Percentiles rank a stretch among this genome's conserved stretches.
These are phyloP conservation scores for Acronicta psi DNA, from an alignment of 2,888 invertebrate genomes.

Conservation along the genomic window DNA sequence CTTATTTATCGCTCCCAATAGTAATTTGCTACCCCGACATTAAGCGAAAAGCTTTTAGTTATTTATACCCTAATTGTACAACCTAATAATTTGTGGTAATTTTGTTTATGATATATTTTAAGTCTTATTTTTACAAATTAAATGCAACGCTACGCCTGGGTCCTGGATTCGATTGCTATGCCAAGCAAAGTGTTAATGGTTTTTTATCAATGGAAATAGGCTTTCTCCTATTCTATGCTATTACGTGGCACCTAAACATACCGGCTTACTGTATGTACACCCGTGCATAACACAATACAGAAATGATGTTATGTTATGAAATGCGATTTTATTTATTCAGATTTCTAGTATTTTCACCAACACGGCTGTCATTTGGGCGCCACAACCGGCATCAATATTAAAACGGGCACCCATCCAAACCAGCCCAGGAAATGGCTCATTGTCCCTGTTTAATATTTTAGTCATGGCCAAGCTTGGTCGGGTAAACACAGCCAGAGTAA, in stretches of 20 bases:
- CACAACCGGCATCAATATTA: constrained; percentile 50
- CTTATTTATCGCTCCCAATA: constrained; percentile 63
- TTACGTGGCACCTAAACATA: no score
- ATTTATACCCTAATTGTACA: constrained; percentile 9
- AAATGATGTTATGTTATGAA: no score
- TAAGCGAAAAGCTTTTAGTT: constrained; percentile 6
- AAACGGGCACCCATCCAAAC: constrained; percentile 44
- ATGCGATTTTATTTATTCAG: constrained; percentile 13
- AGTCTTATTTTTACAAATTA: no score
- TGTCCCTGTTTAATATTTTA: constrained; percentile 62
- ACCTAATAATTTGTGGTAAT: not conserved
- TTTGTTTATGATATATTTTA: constrained; percentile 6
- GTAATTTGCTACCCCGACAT: constrained; percentile 24
- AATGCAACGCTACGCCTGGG: no score
- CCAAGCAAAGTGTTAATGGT: no score
- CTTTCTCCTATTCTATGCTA: no score
- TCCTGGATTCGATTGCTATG: no score
- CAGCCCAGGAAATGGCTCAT: constrained; percentile 57
- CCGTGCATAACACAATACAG: no score
- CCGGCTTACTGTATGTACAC: no score
- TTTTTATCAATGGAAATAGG: no score
- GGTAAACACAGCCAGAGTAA: constrained; percentile 50
- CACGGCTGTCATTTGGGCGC: constrained; percentile 26
- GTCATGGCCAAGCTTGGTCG: constrained; percentile 51
- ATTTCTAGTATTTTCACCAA: constrained; percentile 16